A percentile compares a stretch with the other conserved stretches of the same genome.
These are phyloP conservation scores for Elephas maximus DNA, from an alignment of 2,113 vertebrate species.

Conservation along the genomic window DNA sequence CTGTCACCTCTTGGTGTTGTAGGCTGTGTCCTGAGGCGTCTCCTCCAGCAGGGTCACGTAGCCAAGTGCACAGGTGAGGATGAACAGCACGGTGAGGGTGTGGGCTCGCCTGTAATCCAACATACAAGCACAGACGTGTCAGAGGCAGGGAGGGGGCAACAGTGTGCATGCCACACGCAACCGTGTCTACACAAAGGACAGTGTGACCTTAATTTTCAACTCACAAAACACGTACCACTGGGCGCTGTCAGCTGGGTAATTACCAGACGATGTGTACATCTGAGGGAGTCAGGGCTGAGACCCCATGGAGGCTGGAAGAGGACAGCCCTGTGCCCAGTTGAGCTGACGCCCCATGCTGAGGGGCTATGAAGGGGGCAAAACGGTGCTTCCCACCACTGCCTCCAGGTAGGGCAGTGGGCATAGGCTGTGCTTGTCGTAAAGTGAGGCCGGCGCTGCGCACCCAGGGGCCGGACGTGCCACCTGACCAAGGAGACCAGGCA, in stretches of 20 bases:
- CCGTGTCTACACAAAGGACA: background rate
- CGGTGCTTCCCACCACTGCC: too few relatives aligned
- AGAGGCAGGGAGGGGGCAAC: rapidly evolving
- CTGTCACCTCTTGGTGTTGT: constrained; percentile 96
- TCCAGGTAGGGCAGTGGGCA: too few relatives aligned
- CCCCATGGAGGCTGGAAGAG: background rate
- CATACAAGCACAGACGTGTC: rapidly evolving
- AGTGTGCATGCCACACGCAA: rapidly evolving
- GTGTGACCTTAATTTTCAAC: rapidly evolving
- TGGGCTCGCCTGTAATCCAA: constrained; percentile 94
- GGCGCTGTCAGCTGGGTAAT: rapidly evolving
- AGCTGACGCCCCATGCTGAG: too few relatives aligned
- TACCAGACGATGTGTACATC: rapidly evolving
- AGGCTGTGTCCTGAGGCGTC: constrained; percentile 97
- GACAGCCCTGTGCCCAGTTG: rapidly evolving
- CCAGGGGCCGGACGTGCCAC: too few relatives aligned
- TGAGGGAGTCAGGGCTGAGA: background rate
- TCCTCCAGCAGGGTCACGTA: constrained; percentile 98
- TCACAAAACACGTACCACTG: rapidly evolving
- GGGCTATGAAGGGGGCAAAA: background rate
- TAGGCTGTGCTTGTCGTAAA: too few relatives aligned
- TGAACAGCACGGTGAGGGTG: constrained; percentile 97
- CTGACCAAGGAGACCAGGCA: too few relatives aligned
- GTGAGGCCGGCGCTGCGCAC: too few relatives aligned
- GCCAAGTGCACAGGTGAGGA: constrained; percentile 96